Conservation (phyloP, 2,113 vertebrate species). For the Dendropsophus ebraccatus region DNA sequence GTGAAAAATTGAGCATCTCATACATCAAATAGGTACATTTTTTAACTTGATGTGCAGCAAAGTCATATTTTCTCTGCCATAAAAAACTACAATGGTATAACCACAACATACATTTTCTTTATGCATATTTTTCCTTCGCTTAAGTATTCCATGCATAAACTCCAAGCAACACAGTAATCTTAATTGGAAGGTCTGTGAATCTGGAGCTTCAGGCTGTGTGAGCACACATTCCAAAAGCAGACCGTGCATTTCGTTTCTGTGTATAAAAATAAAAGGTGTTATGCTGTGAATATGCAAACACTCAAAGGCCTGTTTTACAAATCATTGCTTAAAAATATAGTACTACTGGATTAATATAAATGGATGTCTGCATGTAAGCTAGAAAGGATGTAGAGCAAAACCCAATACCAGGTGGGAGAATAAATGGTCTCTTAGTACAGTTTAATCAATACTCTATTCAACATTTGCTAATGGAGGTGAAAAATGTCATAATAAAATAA, state of each 20-base stretch:
- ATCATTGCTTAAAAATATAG: slow-evolving; percentile 46
- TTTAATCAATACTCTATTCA: slow-evolving; percentile 16
- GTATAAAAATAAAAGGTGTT: slow-evolving; percentile 65
- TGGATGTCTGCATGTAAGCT: background rate
- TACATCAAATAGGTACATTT: background rate
- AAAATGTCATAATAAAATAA: background rate
- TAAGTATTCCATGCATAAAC: slow-evolving; percentile 49
- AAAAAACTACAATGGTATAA: background rate
- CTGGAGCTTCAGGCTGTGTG: slow-evolving; percentile 66
- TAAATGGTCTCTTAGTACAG: background rate
- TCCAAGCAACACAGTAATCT: slow-evolving; percentile 60
- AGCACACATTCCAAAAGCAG: slow-evolving; percentile 62
- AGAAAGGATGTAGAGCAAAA: background rate
- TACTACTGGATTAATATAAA: background rate
- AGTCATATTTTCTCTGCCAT: background rate
- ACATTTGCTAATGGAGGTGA: background rate
- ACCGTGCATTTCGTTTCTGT: slow-evolving; percentile 53
- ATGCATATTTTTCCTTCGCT: background rate
- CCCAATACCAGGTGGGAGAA: background rate
- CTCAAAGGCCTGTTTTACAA: slow-evolving; percentile 50
- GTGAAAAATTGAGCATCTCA: too few relatives aligned
- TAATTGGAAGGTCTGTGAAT: slow-evolving; percentile 62
- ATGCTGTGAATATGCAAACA: slow-evolving; percentile 39
- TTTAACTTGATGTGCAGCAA: background rate
- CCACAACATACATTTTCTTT: background rate